These are phyloP conservation scores for Lottia gigantea DNA, from an alignment of 2,888 invertebrate species.

Conservation along the genomic window DNA sequence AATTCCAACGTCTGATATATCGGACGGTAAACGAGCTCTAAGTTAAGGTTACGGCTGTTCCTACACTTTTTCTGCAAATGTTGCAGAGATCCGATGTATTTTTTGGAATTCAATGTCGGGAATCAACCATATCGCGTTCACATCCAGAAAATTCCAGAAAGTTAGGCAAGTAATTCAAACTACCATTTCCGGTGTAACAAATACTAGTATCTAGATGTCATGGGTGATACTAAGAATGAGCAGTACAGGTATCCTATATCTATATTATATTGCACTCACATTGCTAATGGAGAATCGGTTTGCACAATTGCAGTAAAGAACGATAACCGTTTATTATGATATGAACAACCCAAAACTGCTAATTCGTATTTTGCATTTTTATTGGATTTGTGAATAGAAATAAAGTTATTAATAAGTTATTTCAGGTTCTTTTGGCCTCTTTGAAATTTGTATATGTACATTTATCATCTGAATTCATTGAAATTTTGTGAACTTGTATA, in stretches of 20 bases:
- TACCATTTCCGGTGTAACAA: neutral
- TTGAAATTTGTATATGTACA: too few relatives aligned
- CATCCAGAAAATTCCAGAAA: too few relatives aligned
- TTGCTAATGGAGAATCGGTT: slow-evolving; percentile 32
- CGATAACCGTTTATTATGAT: slow-evolving; percentile 34
- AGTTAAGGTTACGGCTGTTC: too few relatives aligned
- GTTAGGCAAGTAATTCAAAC: too few relatives aligned
- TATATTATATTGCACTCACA: slow-evolving; percentile 33
- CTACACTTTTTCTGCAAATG: too few relatives aligned
- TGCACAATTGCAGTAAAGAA: slow-evolving; percentile 36
- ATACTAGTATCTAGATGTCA: slow-evolving; percentile 18
- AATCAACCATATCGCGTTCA: too few relatives aligned
- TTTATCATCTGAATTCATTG: too few relatives aligned
- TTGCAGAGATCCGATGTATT: neutral
- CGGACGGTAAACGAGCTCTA: too few relatives aligned
- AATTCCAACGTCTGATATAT: too few relatives aligned
- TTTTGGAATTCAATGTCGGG: too few relatives aligned
- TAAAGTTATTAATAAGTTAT: neutral
- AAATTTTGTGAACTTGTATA: too few relatives aligned
- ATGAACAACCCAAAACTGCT: slow-evolving; percentile 12
- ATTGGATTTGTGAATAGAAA: neutral
- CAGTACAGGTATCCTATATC: slow-evolving; percentile 40
- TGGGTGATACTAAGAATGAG: slow-evolving; percentile 36
- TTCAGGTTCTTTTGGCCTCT: too few relatives aligned
- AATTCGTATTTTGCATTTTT: neutral